Evolutionary conservation across 2,113 vertebrate species (phyloP).

Genomic region (Agelaius phoeniceus): DNA sequence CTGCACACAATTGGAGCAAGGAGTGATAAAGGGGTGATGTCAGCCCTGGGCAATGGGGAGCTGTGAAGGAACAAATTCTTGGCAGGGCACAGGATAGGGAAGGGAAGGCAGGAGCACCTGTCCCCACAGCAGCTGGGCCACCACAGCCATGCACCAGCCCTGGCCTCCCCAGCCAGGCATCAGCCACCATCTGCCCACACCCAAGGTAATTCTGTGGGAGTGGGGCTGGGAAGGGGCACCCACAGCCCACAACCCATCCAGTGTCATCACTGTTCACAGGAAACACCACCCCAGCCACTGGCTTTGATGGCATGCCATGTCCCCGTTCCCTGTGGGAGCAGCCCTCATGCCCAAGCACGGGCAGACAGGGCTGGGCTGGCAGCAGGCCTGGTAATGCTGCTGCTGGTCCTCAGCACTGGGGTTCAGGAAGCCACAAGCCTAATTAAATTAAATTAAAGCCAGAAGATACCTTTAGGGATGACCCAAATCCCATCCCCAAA

Average conservation of each 20-base stretch:
- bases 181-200: not conserved
- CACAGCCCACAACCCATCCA: not conserved
- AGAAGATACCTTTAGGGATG: not conserved
- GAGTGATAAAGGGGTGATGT: not conserved
- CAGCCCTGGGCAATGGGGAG: not conserved
- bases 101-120: not conserved
- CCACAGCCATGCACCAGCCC: accelerated
- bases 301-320: not conserved
- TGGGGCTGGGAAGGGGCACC: accelerated
- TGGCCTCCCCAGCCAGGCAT: not conserved
- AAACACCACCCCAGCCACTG: not conserved
- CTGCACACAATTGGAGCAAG: not conserved
- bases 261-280: not conserved
- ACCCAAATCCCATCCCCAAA: not conserved
- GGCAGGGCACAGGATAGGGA: not conserved
- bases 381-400: not conserved
- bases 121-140: not conserved
- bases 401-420: not conserved
- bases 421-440: not conserved
- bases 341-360: accelerated
- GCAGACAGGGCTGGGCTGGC: accelerated
- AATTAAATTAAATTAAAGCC: not conserved
- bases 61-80: conserved; percentile 38
- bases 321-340: not conserved
- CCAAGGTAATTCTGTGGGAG: not conserved